Base-by-base conservation (phyloP, 2,888 invertebrate species). In the Acrobeloides nanus region DNA sequence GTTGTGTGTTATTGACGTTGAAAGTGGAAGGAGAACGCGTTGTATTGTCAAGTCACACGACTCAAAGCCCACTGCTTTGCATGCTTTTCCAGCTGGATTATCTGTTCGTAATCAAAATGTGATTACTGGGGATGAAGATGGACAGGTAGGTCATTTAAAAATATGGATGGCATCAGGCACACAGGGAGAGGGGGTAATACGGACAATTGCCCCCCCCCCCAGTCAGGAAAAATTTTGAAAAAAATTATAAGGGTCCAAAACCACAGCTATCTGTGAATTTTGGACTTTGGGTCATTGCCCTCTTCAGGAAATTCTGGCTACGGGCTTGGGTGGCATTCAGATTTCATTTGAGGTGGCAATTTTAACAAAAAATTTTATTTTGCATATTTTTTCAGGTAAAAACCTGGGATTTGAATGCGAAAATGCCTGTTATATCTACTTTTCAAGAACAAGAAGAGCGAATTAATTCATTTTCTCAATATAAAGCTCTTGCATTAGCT, bases 61-160 rank as follows among this genome's bases (percentile, higher is more conserved):
- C 8, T 37, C 38, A 6, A 42, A 38, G 8, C 66, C 66, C 2
- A 56, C 51, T 18, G 46, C 53, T 1, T 46, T 63, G 5, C 52
- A 48, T 33, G 39, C 57, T 8, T 48, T 66, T 18, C 62, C 64
- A 4, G 40, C 49, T 7, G 53, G 54, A 1, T 56, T 59, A 21
- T 45, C 53, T 18, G 55, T 59, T 37, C 29, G 23, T 18, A 47
- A 54, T 26, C 60, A 59, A 40, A 55, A 59, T 25, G 44, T 65
- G 25, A 64, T 59, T 3, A 64, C 62, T 1, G 65, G 59, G 5
- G 59, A 62, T 25, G 66, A 66, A 32, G 46, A 50, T 3, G 66
- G 66, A 40, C 53, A 62, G 47, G 64, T 59, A 5, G n/a, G n/a
- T n/a, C n/a, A n/a, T n/a, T n/a, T n/a, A n/a, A n/a, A n/a, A n/a